phyloP scores from a whole-genome alignment of 2,888 invertebrate species.

The Volucella bombylans region DNA sequence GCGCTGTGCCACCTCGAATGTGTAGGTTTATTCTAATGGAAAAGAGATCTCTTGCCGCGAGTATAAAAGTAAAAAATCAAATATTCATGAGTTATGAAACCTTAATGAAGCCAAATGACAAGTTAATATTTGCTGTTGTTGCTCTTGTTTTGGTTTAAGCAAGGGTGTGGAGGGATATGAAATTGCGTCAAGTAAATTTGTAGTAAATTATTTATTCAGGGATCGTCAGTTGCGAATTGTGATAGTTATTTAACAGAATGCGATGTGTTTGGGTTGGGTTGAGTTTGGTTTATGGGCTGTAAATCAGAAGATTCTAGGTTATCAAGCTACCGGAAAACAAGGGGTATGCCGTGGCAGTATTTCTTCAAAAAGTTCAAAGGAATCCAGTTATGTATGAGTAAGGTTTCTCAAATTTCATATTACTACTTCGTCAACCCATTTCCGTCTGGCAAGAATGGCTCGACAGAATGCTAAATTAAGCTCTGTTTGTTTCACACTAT shows the following conservation, averaged over 20 bases:
- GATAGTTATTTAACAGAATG: conserved; percentile 55
- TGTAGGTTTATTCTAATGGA: conserved; percentile 25
- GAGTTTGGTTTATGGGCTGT: conserved; percentile 12
- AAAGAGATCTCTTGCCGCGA: conserved; percentile 34
- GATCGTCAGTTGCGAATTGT: conserved; percentile 44
- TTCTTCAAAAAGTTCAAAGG: too few relatives aligned
- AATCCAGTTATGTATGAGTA: too few relatives aligned
- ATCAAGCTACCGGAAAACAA: too few relatives aligned
- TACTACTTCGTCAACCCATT: too few relatives aligned
- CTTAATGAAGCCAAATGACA: conserved; percentile 71
- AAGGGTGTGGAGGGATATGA: conserved; percentile 12
- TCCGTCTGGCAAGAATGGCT: too few relatives aligned
- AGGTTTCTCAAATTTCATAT: too few relatives aligned
- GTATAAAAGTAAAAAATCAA: conserved; percentile 56
- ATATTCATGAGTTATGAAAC: conserved; percentile 72
- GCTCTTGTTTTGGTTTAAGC: conserved; percentile 36
- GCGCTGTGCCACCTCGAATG: not conserved
- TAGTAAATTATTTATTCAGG: conserved; percentile 65
- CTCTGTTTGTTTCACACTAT: too few relatives aligned
- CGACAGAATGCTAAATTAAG: too few relatives aligned
- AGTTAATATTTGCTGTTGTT: conserved; percentile 68
- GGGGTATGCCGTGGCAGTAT: too few relatives aligned
- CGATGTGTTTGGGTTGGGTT: conserved; percentile 25
- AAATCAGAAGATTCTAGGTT: not conserved
- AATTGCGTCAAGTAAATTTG: conserved; percentile 43